Base-by-base conservation (phyloP, 2,888 invertebrate species). In the Diaperis boleti region DNA sequence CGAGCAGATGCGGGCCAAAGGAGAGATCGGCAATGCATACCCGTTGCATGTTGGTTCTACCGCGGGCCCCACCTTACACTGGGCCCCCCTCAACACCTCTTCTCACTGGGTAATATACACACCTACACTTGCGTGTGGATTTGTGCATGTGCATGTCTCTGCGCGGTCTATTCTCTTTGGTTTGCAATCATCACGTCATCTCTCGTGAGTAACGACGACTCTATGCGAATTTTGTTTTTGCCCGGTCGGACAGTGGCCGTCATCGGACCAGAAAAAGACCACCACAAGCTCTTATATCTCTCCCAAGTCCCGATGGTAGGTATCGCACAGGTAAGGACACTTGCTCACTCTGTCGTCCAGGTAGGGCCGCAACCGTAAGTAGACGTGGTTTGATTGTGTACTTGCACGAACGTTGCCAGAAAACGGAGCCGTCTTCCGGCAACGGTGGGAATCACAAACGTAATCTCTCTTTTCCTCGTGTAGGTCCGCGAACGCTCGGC, bases 401-500 rank as follows among this genome's bases (percentile, higher is more conserved):
- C n/a, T n/a, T n/a, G n/a, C n/a, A n/a, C n/a, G n/a, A n/a, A n/a
- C n/a, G n/a, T n/a, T n/a, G n/a, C n/a, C n/a, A n/a, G n/a, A n/a
- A n/a, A n/a, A n/a, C n/a, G n/a, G n/a, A n/a, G n/a, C n/a, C n/a
- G n/a, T n/a, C n/a, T n/a, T n/a, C n/a, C n/a, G n/a, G n/a, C n/a
- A n/a, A n/a, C n/a, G n/a, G n/a, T n/a, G n/a, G n/a, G n/a, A n/a
- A n/a, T n/a, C n/a, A n/a, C n/a, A n/a, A n/a, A n/a, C n/a, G n/a
- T n/a, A n/a, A n/a, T n/a, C n/a, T n/a, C n/a, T n/a, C n/a, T n/a
- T n/a, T n/a, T n/a, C n/a, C n/a, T n/a, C n/a, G n/a, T n/a, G 55
- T 83, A 96, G 96, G 94, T 96, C 63, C 89, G 96, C 75, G 97
- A 97, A 83, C 90, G 96, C 75, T 96, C 96, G 37, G 91, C 88